Conservation (phyloP, 2,113 vertebrate genomes). For the Tachycineta bicolor region DNA sequence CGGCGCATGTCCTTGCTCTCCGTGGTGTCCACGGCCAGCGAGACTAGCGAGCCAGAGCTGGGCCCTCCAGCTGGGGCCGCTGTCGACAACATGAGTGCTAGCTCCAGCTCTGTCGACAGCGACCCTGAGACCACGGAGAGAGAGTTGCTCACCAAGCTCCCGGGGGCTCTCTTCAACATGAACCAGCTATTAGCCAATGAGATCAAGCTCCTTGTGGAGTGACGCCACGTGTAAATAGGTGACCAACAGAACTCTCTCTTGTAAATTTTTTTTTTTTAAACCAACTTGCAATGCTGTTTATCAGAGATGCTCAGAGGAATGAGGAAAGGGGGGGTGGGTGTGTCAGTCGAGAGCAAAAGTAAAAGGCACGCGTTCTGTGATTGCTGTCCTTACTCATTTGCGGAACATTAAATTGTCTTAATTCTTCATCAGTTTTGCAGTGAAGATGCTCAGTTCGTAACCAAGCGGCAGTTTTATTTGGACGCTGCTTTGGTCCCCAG, state of each 20-base stretch:
- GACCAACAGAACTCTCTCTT: conserved; percentile 72
- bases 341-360: conserved; percentile 10
- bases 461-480: background rate
- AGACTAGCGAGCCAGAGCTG: conserved; percentile 83
- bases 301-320: conserved; percentile 64
- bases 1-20: conserved; percentile 85
- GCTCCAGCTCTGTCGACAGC: conserved; percentile 86
- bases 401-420: background rate
- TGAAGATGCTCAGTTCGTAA: background rate
- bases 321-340: background rate
- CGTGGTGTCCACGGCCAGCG: conserved; percentile 83
- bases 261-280: conserved; percentile 67
- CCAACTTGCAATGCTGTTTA: conserved; percentile 85
- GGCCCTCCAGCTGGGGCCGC: conserved; percentile 79
- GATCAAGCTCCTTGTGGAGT: conserved; percentile 83
- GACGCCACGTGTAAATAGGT: conserved; percentile 74
- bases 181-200: conserved; percentile 86
- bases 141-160: conserved; percentile 83
- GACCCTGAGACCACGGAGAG: conserved; percentile 85
- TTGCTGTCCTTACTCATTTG: conserved; percentile 20
- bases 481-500: conserved; percentile 12
- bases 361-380: background rate
- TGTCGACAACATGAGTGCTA: conserved; percentile 85
- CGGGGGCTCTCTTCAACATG: conserved; percentile 83
- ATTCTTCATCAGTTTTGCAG: background rate